phyloP scores from a whole-genome alignment of 2,888 invertebrate species.

The Megalurothrips usitatus region DNA sequence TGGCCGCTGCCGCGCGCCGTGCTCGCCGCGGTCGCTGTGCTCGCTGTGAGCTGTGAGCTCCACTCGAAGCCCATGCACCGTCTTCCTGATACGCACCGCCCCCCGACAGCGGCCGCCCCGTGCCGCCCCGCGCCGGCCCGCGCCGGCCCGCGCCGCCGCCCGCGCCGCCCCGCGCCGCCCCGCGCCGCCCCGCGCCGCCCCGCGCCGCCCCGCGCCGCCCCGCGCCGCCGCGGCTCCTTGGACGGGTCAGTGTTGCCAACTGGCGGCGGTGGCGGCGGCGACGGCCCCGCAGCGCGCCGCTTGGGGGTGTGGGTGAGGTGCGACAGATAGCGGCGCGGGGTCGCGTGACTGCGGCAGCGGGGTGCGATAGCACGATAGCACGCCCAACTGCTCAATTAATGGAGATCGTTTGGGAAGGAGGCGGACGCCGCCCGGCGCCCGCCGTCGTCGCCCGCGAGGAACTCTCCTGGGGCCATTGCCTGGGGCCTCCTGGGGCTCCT shows the following conservation, averaged over 20 bases:
- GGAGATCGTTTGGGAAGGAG: too few species aligned
- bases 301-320: background rate
- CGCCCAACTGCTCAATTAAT: background rate
- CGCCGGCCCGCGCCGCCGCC: background rate
- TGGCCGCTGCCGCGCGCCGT: too few species aligned
- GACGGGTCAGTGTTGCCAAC: slow-evolving; percentile 19
- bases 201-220: background rate
- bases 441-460: too few species aligned
- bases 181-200: background rate
- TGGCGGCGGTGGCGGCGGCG: background rate
- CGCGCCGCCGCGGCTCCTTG: background rate
- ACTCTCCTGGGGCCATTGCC: too few species aligned
- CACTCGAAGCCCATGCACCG: too few species aligned
- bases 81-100: background rate
- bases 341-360: too few species aligned
- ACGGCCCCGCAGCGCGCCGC: background rate
- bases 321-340: background rate
- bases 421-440: too few species aligned
- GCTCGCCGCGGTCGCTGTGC: too few species aligned
- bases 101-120: background rate
- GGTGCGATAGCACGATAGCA: too few species aligned
- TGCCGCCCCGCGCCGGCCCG: background rate
- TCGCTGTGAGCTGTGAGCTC: too few species aligned
- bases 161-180: too few species aligned
- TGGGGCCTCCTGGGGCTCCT: too few species aligned